phyloP scores from a whole-genome alignment of 2,888 invertebrate genomes.

The Eulithis prunata region DNA sequence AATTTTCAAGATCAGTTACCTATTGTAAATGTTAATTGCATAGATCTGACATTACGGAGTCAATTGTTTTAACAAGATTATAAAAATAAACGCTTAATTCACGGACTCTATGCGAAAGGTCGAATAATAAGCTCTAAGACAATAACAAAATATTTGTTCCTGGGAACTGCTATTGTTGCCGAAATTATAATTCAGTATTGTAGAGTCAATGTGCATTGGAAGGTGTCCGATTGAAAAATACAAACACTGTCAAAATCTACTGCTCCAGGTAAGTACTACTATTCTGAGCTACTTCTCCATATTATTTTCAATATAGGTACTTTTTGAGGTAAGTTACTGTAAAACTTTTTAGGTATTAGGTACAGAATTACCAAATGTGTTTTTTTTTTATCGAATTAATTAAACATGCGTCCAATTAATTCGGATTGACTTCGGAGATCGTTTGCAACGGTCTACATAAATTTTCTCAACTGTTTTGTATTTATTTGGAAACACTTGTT shows the following conservation, averaged over 20 bases:
- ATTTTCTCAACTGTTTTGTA: no score
- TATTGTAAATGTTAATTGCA: conserved; percentile 11
- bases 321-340: no score
- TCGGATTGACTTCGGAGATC: no score
- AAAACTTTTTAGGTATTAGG: no score
- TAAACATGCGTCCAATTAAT: no score
- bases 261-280: neutral
- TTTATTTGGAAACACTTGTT: no score
- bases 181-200: conserved; percentile 14
- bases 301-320: no score
- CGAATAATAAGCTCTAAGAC: conserved; percentile 9
- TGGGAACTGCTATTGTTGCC: conserved; percentile 26
- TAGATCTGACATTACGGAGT: conserved; percentile 2
- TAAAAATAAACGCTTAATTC: conserved; percentile 9
- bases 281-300: no score
- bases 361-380: no score
- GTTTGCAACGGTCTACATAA: no score
- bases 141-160: conserved; percentile 19
- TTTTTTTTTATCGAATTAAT: no score
- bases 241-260: neutral
- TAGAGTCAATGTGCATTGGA: conserved; percentile 6
- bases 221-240: conserved; percentile 9
- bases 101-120: conserved; percentile 10
- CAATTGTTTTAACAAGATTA: conserved; percentile 22
- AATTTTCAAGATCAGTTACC: conserved; percentile 19